Evolutionary conservation across 1,140 invertebrate genomes (phyloP).

Genomic region (Orussus abietinus): DNA sequence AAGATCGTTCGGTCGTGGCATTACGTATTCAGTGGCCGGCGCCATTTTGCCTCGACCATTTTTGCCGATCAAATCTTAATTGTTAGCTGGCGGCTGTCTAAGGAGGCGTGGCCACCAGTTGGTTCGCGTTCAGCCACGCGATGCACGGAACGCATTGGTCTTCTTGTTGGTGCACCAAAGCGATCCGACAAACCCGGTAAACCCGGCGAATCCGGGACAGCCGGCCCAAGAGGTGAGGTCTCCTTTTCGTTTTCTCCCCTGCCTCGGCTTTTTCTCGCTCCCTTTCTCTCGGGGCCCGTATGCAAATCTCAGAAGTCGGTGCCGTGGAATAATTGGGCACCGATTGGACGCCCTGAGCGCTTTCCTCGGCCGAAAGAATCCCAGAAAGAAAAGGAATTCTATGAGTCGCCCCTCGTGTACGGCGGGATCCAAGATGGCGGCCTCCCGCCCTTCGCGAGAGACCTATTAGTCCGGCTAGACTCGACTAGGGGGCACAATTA

Average conservation of each 20-base stretch:
- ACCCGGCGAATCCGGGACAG: too few relatives aligned
- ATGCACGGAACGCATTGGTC: constrained; percentile 37
- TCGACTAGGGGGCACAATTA: too few relatives aligned
- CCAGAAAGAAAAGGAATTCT: too few relatives aligned
- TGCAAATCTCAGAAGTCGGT: constrained; percentile 43
- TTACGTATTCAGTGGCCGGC: constrained; percentile 51
- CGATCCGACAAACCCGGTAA: neutral
- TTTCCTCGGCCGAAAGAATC: too few relatives aligned
- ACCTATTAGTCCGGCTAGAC: too few relatives aligned
- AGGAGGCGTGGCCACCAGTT: constrained; percentile 47
- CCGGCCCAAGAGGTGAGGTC: too few relatives aligned
- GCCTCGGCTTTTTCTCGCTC: neutral
- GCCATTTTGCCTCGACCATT: constrained; percentile 56
- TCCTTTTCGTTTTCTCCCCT: constrained; percentile 10
- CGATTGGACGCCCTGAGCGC: too few relatives aligned
- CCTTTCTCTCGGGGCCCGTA: too few relatives aligned
- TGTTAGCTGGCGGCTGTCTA: constrained; percentile 56
- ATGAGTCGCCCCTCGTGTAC: too few relatives aligned
- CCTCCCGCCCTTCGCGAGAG: too few relatives aligned
- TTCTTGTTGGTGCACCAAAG: constrained; percentile 31
- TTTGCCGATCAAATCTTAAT: constrained; percentile 58
- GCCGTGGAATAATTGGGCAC: too few relatives aligned
- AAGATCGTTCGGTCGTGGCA: constrained; percentile 31
- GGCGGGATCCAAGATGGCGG: too few relatives aligned
- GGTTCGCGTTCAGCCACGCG: constrained; percentile 8